Percentiles rank a stretch among this genome's conserved stretches.
Conservation (phyloP, 2,113 vertebrate species). For the Zosterops japonicus region DNA sequence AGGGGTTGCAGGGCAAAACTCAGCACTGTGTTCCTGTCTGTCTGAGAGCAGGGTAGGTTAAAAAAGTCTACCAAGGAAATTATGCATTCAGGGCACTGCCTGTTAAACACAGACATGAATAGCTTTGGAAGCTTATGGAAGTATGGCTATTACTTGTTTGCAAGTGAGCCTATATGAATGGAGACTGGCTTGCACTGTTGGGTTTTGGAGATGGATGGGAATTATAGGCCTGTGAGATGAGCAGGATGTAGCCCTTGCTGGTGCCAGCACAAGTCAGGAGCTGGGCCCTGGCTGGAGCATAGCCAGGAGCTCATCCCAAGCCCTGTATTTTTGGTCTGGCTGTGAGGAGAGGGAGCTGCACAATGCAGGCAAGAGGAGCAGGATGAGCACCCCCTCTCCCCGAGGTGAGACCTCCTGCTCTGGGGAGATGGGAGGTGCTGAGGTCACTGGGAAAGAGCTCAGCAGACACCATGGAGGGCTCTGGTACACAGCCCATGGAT, state of each 20-base stretch:
- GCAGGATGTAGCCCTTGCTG: background rate
- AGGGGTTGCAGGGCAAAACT: background rate
- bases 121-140: background rate
- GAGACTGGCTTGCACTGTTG: background rate
- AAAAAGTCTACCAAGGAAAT: background rate
- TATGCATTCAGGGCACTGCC: background rate
- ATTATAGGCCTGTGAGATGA: background rate
- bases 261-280: background rate
- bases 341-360: background rate
- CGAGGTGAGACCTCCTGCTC: background rate
- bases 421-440: background rate
- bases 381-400: background rate
- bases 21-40: background rate
- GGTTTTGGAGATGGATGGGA: background rate
- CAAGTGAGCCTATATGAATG: background rate
- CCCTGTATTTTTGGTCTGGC: accelerated
- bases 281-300: background rate
- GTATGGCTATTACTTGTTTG: background rate
- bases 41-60: background rate
- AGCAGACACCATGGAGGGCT: background rate
- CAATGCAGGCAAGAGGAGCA: background rate
- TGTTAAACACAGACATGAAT: background rate
- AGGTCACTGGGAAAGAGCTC: background rate
- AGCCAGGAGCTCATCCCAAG: background rate
- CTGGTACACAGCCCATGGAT: accelerated